Evolutionary conservation across 2,797 vertebrate species (phyloP).

Genomic region (Argentina silus): DNA sequence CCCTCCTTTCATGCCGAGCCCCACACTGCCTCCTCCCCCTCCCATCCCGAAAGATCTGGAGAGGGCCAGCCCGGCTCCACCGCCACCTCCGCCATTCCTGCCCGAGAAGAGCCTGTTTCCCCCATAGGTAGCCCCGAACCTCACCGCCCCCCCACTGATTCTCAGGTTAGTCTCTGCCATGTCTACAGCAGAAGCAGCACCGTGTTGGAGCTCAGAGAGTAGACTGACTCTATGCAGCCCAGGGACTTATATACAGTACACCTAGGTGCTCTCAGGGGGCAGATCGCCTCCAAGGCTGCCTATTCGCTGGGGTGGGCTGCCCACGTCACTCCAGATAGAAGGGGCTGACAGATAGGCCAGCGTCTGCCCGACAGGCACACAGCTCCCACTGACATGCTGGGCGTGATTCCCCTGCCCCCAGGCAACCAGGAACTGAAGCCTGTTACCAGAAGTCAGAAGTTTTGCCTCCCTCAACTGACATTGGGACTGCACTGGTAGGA

Average conservation of each 20-base stretch:
- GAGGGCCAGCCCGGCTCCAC: constrained; percentile 8
- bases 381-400: constrained; percentile 39
- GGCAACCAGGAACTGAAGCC: neutral
- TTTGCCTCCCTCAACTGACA: neutral
- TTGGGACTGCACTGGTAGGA: neutral
- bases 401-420: constrained; percentile 13
- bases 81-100: constrained; percentile 13
- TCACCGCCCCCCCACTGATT: constrained; percentile 63
- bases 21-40: constrained; percentile 6
- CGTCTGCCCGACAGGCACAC: constrained; percentile 52
- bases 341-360: constrained; percentile 33
- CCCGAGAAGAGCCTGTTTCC: constrained; percentile 59
- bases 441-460: neutral
- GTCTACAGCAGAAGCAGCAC: constrained; percentile 11
- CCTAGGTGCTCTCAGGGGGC: constrained; percentile 9
- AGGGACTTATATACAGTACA: constrained; percentile 56
- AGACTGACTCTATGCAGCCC: constrained; percentile 21
- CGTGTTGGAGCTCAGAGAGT: constrained; percentile 37
- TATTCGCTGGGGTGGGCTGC: constrained; percentile 28
- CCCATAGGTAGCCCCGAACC: constrained; percentile 66
- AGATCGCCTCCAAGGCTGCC: constrained; percentile 25
- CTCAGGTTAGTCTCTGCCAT: constrained; percentile 57
- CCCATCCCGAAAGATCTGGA: constrained; percentile 42
- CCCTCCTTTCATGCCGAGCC: neutral
- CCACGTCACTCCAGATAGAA: constrained; percentile 27